Evolutionary conservation across 2,113 vertebrate species (phyloP), one percentile per base, ranked within the genome.

Genomic region (Seriola quinqueradiata): DNA sequence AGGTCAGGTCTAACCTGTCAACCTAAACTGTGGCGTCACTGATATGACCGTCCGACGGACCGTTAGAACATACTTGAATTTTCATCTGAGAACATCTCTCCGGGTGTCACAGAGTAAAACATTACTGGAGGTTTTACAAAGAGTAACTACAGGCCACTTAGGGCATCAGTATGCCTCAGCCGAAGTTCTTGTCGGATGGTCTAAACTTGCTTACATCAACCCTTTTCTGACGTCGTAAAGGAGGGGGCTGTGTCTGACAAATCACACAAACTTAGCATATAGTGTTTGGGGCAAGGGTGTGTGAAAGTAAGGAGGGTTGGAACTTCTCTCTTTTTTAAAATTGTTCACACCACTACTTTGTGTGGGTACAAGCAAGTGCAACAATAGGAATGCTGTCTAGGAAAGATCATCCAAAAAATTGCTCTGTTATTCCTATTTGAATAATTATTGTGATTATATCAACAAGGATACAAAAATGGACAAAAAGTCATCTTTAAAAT

Each of bases 41-140:
- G 25, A 54, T 54, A 23, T 42, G 42, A 82, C 16, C 44, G 2
- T 28, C 38, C 23, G 7, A 38, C 38, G 32, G 42, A 69, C 55
- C 42, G 19, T 71, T 63, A 16, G n/a, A 59, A 67, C 4, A 11
- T 34, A 40, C 44, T 54, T 54, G 44, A 25, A 44, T 54, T 28
- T 63, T 68, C 44, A 68, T 8, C 38, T 50, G 60, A 19, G 54
- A 76, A 72, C 44, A 63, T 50, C 68, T 74, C 21, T 78, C 54
- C 55, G 23, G 2, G 23, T 44, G 46, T 61, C 34, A 23, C 16
- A 21, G 46, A 42, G 58, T 54, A 64, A 80, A 73, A 66, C 19
- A 1, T 11, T 34, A 72, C 46, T 48, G 16, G 16, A 52, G 6
- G 8, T 12, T 65, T 58, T 46, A 57, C 14, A 16, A 11, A 50